Base-by-base conservation (phyloP, 2,113 vertebrate genomes). In the Lepus timidus region DNA sequence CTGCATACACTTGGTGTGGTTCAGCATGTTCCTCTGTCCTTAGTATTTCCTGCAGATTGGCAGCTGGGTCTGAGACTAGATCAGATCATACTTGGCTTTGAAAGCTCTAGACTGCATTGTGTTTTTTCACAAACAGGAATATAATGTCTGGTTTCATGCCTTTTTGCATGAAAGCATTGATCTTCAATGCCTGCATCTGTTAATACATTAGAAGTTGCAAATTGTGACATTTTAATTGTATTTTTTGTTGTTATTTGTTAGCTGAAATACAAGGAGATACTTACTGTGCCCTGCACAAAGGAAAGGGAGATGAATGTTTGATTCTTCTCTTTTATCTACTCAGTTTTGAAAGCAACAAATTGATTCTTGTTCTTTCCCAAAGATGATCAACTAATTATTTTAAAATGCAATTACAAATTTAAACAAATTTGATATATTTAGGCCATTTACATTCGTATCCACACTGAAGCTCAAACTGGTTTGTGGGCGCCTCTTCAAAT, bases 201-300 rank as follows among this genome's bases (percentile, higher is more conserved):
- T 90, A 20, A 78, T 93, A 88, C 33, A 88, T 70, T 76, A 70
- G 20, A 22, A 75, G n/a, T 80, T 84, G 29, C 8, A 90, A 92
- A 90, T 22, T 25, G 20, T 84, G 70, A 62, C 12, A 68, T 87
- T 70, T 6, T 27, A 55, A 62, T 58, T 70, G n/a, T 52, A 70
- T 81, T 36, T 64, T 78, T 92, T 75, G 25, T 55, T 95, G 89
- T 78, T 62, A 44, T 62, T 83, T 84, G n/a, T 62, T 29, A 70
- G 25, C 13, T 75, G 4, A 71, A 71, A 79, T 58, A 73, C 71
- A 62, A 87, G 58, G 61, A 62, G 14, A 74, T 92, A 76, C 9
- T 61, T 86, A 14, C 22, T 39, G 39, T 49, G 31, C 16, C 49
- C 23, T 75, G 92, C 58, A 90, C 17, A 84, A 94, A 93, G 16